Base-by-base conservation (phyloP, 2,113 vertebrate species). In the Nothoprocta pentlandii region DNA sequence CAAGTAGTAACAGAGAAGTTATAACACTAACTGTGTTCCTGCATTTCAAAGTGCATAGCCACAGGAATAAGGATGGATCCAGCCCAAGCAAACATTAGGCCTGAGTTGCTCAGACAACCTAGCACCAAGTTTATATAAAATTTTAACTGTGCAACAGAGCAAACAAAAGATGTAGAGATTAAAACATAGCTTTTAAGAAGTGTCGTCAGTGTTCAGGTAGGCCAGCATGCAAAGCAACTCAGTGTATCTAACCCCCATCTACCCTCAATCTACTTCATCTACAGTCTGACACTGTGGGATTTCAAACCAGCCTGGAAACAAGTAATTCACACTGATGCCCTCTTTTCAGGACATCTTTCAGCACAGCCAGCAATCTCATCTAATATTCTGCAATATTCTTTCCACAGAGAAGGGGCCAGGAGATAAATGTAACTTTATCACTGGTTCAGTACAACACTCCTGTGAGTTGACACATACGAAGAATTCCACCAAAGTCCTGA, bases 201-300 rank as follows among this genome's bases (percentile, higher is more conserved):
- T 51, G 19, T 3, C 14, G 47, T 14, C 1, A 2, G 20, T 41
- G 26, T 66, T 54, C n/a, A 36, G 12, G n/a, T 21, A 54, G 34
- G 49, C 44, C 42, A 66, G 5, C 22, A 11, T 4, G 3, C 4
- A 62, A 44, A 53, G 10, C 25, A 44, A 30, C 30, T 54, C 68
- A 44, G 1, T 0, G 0, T 20, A 3, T 12, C 9, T 16, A 41
- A 46, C 11, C 9, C 6, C 10, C 34, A 32, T 9, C 49, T 39
- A 0, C 2, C 39, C 46, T 70, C 39, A 11, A 32, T 32, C 61
- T 36, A 14, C 61, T 23, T 36, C 61, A 36, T 36, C 28, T 58
- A 58, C 54, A 17, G 28, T 32, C 54, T 32, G 28, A 58, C 54
- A 58, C 16, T 32, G 28, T 56, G 54, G 30, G 30, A 32, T 58